phyloP scores from a whole-genome alignment of 2,888 invertebrate species.

The Eurois occulta region DNA sequence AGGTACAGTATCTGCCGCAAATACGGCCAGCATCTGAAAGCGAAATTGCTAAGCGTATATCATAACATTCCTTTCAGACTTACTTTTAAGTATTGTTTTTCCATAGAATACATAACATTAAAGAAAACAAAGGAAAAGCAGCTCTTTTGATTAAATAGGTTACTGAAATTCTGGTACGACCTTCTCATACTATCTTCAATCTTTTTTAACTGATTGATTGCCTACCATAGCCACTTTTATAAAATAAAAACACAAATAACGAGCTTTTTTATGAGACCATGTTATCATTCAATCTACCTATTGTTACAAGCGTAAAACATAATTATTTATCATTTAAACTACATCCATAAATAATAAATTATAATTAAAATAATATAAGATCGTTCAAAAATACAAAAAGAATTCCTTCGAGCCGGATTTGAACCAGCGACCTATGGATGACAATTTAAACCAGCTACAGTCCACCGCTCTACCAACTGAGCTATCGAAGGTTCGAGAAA shows the following conservation, averaged over 20 bases:
- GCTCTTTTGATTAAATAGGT: background rate
- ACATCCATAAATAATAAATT: no score
- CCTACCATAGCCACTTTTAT: background rate
- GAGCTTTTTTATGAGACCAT: background rate
- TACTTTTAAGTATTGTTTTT: no score
- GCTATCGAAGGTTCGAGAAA: slow-evolving; percentile 86
- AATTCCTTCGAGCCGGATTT: slow-evolving; percentile 91
- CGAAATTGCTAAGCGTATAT: no score
- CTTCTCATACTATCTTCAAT: background rate
- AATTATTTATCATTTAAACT: no score
- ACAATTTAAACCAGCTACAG: slow-evolving; percentile 80
- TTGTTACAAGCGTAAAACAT: background rate
- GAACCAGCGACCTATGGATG: slow-evolving; percentile 92
- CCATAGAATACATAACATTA: no score
- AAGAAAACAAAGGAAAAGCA: background rate
- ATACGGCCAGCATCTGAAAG: no score
- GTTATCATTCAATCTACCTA: background rate
- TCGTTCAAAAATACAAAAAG: slow-evolving; percentile 48
- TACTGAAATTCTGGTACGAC: background rate
- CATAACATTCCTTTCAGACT: no score
- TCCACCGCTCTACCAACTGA: slow-evolving; percentile 91
- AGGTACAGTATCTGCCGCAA: no score
- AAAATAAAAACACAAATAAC: background rate
- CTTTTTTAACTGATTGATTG: background rate
- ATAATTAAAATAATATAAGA: no score